Evolutionary conservation across 2,888 invertebrate species (phyloP).

Genomic region (Anarsia innoxiella): DNA sequence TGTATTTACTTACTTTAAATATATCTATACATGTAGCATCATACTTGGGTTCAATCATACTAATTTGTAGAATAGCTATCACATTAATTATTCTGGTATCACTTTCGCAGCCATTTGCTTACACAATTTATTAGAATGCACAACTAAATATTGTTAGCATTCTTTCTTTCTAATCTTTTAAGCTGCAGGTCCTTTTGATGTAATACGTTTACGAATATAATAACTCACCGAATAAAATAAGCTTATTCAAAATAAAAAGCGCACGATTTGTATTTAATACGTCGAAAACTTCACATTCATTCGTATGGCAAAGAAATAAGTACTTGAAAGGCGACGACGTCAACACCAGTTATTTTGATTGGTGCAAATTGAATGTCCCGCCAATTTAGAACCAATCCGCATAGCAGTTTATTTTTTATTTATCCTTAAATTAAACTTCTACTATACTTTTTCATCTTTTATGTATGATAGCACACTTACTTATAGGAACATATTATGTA

Average conservation of each 20-base stretch:
- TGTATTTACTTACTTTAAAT: not conserved
- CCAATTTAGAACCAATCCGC: constrained; percentile 53
- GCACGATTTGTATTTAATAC: constrained; percentile 75
- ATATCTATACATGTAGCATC: too few species aligned
- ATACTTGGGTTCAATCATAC: too few species aligned
- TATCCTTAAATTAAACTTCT: too few species aligned
- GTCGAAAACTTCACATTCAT: constrained; percentile 66
- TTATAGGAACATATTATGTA: too few species aligned
- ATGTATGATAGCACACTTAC: constrained; percentile 55
- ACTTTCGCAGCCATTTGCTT: constrained; percentile 75
- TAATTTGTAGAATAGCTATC: too few species aligned
- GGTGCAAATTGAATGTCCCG: constrained; percentile 62
- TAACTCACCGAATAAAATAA: constrained; percentile 63
- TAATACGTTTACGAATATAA: constrained; percentile 5
- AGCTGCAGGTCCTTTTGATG: constrained; percentile 17
- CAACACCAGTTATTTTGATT: constrained; percentile 47
- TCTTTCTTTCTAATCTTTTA: not conserved
- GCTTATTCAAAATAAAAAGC: constrained; percentile 61
- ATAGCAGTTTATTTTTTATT: constrained; percentile 74
- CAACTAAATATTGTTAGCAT: constrained; percentile 17
- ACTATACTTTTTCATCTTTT: constrained; percentile 37
- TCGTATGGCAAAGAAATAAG: constrained; percentile 60
- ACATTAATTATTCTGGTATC: constrained; percentile 39
- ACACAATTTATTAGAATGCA: constrained; percentile 57
- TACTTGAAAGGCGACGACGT: constrained; percentile 53